phyloP scores from a whole-genome alignment of 2,797 vertebrate genomes.

The Enteromius mattozi region DNA sequence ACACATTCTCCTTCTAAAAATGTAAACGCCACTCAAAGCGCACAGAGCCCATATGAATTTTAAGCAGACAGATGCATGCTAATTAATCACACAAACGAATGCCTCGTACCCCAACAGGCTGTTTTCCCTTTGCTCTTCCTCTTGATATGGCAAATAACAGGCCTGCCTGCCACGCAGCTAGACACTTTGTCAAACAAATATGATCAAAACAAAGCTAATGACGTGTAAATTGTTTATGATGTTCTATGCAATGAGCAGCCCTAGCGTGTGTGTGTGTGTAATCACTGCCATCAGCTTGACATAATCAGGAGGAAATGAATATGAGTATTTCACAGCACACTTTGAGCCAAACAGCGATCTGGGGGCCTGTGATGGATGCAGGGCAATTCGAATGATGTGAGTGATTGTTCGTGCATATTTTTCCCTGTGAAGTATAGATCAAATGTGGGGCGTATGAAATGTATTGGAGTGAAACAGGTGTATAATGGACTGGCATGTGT shows the following conservation, averaged over 20 bases:
- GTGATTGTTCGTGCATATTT: slow-evolving; percentile 33
- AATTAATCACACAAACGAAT: slow-evolving; percentile 77
- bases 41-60: slow-evolving; percentile 29
- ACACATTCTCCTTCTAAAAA: slow-evolving; percentile 25
- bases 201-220: slow-evolving; percentile 86
- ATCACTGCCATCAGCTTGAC: slow-evolving; percentile 75
- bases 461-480: slow-evolving; percentile 22
- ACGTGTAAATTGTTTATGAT: slow-evolving; percentile 84
- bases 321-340: slow-evolving; percentile 65
- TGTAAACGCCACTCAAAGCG: slow-evolving; percentile 9
- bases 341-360: slow-evolving; percentile 59
- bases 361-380: slow-evolving; percentile 52
- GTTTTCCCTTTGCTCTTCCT: slow-evolving; percentile 63
- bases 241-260: slow-evolving; percentile 73
- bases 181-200: slow-evolving; percentile 81
- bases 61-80: slow-evolving; percentile 61
- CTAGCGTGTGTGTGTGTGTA: slow-evolving; percentile 55
- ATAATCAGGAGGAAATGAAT: slow-evolving; percentile 79
- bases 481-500: slow-evolving; percentile 22
- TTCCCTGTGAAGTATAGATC: slow-evolving; percentile 16
- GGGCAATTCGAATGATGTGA: slow-evolving; percentile 45
- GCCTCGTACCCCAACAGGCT: slow-evolving; percentile 55
- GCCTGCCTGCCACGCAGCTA: slow-evolving; percentile 71
- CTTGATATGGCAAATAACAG: slow-evolving; percentile 79
- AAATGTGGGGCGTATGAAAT: slow-evolving; percentile 28